Base-by-base conservation (phyloP, 2,888 invertebrate species). In the Diarsia brunnea region DNA sequence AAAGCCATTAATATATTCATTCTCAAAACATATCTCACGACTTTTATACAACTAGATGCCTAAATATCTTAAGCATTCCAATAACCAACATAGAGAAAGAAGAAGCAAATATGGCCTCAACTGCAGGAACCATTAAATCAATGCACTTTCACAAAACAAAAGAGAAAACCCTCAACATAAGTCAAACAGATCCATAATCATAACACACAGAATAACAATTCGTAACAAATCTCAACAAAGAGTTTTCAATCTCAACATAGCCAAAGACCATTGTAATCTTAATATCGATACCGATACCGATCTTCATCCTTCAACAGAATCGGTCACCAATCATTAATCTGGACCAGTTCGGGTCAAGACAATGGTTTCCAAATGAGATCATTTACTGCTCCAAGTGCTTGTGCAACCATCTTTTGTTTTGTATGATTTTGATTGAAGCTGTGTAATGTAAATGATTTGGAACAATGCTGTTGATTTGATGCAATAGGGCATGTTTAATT, bases 301-400 rank as follows among this genome's bases (percentile, higher is more conserved):
- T 93, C 93, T 88, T 84, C 88, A 90, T 90, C 86, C 87, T 88
- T 88, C 87, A 84, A 79, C 83, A 80, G 88, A 84, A 87, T 86
- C 86, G 78, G 85, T 82, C 72, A 58, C 75, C 78, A 82, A 92
- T 91, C 91, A 95, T 93, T 93, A 94, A 94, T 94, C 91, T 90
- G 88, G 79, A 89, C 84, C 87, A 53, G 71, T 79, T 38, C 72
- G 79, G 89, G 89, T 88, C 87, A 95, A 92, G 64, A 95, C 95
- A 95, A 95, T 95, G 88, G 92, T 85, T 81, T 73, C 89, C 92
- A 93, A 95, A 95, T 94, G 93, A 94, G 90, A 92, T 94, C 93
- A 93, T 94, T 94, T 92, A 90, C 87, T 78, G 78, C 53, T n/a
- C 16, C 72, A 45, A 55, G 19, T 45, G 31, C 81, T 92, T 90